Evolutionary conservation across 2,113 vertebrate genomes (phyloP).

Genomic region (Bucco capensis): DNA sequence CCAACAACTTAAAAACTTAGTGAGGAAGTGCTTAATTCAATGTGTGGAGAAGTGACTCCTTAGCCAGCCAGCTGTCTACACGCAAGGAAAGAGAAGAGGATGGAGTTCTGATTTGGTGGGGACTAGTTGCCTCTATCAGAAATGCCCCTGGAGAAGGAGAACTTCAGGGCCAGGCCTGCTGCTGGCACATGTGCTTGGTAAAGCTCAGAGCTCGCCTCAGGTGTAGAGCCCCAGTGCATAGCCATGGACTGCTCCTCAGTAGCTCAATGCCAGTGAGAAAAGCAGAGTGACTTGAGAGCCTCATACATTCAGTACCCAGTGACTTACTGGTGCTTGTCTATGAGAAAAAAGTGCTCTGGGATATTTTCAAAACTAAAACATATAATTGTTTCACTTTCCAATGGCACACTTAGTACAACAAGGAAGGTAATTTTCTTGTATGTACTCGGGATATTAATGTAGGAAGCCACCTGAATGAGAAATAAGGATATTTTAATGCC

Average conservation of each 20-base stretch:
- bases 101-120: background rate
- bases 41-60: background rate
- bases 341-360: rapidly evolving
- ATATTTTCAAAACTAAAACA: background rate
- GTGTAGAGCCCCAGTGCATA: background rate
- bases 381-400: background rate
- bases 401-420: rapidly evolving
- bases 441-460: background rate
- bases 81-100: background rate
- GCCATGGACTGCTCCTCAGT: background rate
- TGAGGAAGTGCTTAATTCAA: background rate
- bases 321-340: rapidly evolving
- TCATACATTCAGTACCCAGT: background rate
- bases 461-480: background rate
- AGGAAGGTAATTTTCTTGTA: background rate
- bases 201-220: background rate
- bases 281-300: no score
- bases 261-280: background rate
- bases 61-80: background rate
- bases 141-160: background rate
- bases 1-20: background rate
- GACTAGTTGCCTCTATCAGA: background rate
- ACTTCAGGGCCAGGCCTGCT: background rate
- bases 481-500: background rate
- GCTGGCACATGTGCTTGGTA: background rate